Evolutionary conservation across 2,113 vertebrate species (phyloP), one percentile per base, ranked within the genome.

Genomic region (Erythrocercus mccallii): DNA sequence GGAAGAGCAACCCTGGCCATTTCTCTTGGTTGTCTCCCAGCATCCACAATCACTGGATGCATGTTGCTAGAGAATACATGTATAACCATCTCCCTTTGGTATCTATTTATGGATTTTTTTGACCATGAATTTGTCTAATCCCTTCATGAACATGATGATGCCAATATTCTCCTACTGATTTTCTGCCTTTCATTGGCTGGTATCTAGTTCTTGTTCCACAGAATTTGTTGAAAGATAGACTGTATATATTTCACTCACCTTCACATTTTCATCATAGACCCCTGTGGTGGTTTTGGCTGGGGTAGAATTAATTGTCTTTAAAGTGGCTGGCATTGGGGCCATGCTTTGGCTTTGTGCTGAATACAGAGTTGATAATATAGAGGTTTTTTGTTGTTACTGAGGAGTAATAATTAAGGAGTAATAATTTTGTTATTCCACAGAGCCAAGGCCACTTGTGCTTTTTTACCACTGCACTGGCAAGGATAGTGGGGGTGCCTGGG

Each of bases 381-480:
- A 45, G 5, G 25, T 30, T 9, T 8, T 65, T 24, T 58, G 18
- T 73, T 57, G 28, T 28, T 66, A 4, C 22, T 73, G 44, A 58
- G 19, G 15, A 45, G 11, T 20, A 31, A 31, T 48, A 48, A 48
- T 48, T 24, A 12, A 48, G 47, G 23, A 24, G 23, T 24, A 48
- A 24, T 23, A 48, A 48, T 48, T 48, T 48, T 48, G 22, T 48
- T 48, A 48, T 33, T 66, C 21, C 28, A 45, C 15, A 45, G 44
- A 58, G 10, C 33, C 51, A n/a, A 51, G 11, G 12, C 23, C 28
- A 30, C 20, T 38, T 44, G 20, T 60, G 12, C 19, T 45, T 58
- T 38, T 45, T 6, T 17, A 11, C 7, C 25, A 23, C 33, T 33
- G 24, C 8, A 4, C 18, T n/a, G 37, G 19, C 0, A 1, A 38